Evolutionary conservation across 2,888 invertebrate genomes (phyloP).

Genomic region (Eupithecia tripunctaria): DNA sequence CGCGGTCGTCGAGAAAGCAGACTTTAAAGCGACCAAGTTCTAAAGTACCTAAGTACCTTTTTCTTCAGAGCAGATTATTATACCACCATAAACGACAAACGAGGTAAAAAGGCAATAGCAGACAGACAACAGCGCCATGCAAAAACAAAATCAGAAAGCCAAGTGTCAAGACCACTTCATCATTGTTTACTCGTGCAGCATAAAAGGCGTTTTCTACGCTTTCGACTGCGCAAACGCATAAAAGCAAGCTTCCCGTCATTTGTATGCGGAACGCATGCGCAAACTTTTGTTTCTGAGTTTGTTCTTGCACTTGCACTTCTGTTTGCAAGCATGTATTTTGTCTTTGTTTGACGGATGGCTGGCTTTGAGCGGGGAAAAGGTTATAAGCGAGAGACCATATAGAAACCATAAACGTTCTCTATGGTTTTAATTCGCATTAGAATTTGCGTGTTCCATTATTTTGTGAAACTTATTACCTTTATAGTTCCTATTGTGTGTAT

Average conservation of each 20-base stretch:
- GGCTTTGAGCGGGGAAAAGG: slow-evolving; percentile 33
- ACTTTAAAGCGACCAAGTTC: not conserved
- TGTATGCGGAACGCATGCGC: slow-evolving; percentile 41
- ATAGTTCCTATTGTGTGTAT: not conserved
- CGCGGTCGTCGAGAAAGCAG: not conserved
- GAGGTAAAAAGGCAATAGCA: not conserved
- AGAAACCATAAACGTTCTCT: not conserved
- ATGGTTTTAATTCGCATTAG: not conserved
- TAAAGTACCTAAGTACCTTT: not conserved
- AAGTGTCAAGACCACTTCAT: slow-evolving; percentile 37
- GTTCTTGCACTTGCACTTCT: slow-evolving; percentile 58
- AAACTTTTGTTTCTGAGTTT: slow-evolving; percentile 51
- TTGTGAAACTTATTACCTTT: no score
- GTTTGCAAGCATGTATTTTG: slow-evolving; percentile 52
- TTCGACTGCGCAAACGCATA: slow-evolving; percentile 19
- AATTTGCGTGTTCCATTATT: no score
- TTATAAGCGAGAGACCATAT: slow-evolving; percentile 14
- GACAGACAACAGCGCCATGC: slow-evolving; percentile 2
- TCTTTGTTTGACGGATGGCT: slow-evolving; percentile 43
- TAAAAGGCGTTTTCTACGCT: slow-evolving; percentile 32
- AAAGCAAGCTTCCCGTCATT: slow-evolving; percentile 38
- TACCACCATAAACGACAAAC: not conserved
- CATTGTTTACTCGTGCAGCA: slow-evolving; percentile 30
- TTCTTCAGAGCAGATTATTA: not conserved
- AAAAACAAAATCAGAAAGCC: slow-evolving; percentile 17